A percentile compares a stretch with the other conserved stretches of the same genome.
Conservation (phyloP, 2,797 vertebrate species). For the Cynopterus sphinx region DNA sequence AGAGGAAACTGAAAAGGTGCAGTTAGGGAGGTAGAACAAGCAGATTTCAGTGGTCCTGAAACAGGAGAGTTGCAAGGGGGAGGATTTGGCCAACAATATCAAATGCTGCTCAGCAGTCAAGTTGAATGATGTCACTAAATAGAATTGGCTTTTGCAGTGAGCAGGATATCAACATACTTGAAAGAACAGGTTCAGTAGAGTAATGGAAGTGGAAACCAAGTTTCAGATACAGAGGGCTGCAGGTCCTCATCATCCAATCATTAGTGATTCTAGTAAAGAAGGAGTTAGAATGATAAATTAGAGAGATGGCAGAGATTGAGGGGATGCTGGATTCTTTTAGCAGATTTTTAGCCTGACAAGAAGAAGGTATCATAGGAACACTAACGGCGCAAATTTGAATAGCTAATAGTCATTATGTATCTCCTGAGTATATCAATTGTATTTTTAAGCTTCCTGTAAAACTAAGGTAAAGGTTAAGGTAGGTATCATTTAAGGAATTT, state of each 20-base stretch:
- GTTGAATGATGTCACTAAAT: neutral
- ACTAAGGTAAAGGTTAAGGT: neutral
- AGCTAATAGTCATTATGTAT: neutral
- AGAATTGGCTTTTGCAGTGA: neutral
- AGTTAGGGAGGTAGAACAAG: neutral
- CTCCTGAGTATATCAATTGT: neutral
- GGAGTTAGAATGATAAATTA: neutral
- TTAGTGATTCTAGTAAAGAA: neutral
- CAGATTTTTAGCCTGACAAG: neutral
- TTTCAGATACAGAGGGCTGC: neutral
- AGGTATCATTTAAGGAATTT: constrained; percentile 6
- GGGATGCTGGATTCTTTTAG: neutral
- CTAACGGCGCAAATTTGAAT: constrained; percentile 4
- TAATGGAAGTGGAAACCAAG: neutral
- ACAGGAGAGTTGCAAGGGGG: neutral
- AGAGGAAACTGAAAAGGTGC: neutral
- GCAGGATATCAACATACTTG: neutral
- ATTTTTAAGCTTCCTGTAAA: constrained; percentile 35
- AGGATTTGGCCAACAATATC: neutral
- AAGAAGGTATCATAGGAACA: constrained; percentile 7
- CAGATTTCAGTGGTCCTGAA: neutral
- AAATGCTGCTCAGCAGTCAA: neutral
- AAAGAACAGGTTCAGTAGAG: neutral
- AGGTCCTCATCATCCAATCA: neutral
- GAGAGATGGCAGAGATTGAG: neutral